Evolutionary conservation across 2,797 vertebrate species (phyloP).

Genomic region (Kryptolebias ocellatus): DNA sequence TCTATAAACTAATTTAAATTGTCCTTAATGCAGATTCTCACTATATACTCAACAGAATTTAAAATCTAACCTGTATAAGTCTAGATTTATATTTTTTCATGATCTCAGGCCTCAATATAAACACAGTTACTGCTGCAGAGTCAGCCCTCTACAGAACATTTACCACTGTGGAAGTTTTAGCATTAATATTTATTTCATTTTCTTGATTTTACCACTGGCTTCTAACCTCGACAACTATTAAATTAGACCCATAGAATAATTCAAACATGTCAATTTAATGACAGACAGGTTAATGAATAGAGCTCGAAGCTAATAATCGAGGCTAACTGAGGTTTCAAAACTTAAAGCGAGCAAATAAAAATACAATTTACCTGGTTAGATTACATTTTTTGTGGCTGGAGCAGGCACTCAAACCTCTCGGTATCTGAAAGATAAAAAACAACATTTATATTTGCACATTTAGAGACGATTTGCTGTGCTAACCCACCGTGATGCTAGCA

Average conservation of each 20-base stretch:
- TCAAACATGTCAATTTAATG: too few relatives aligned
- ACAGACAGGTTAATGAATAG: too few relatives aligned
- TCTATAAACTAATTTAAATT: background rate
- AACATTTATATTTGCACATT: background rate
- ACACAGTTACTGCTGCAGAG: background rate
- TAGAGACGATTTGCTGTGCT: background rate
- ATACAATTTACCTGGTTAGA: slow-evolving; percentile 39
- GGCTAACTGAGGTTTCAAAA: background rate
- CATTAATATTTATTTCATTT: background rate
- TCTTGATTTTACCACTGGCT: too few relatives aligned
- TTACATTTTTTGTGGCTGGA: slow-evolving; percentile 31
- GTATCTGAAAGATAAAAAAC: slow-evolving; percentile 46
- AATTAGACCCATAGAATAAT: too few relatives aligned
- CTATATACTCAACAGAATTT: background rate
- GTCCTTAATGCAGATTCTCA: background rate
- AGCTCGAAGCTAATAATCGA: too few relatives aligned
- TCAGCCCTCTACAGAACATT: background rate
- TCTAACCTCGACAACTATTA: too few relatives aligned
- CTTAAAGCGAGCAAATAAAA: background rate
- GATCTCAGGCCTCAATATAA: background rate
- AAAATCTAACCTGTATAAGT: background rate
- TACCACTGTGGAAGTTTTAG: background rate
- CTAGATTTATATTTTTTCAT: background rate
- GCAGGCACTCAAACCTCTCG: slow-evolving; percentile 23
- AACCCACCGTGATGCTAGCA: background rate